Conservation (phyloP, 2,888 invertebrate species). For the Stenolophus ochropezus region DNA sequence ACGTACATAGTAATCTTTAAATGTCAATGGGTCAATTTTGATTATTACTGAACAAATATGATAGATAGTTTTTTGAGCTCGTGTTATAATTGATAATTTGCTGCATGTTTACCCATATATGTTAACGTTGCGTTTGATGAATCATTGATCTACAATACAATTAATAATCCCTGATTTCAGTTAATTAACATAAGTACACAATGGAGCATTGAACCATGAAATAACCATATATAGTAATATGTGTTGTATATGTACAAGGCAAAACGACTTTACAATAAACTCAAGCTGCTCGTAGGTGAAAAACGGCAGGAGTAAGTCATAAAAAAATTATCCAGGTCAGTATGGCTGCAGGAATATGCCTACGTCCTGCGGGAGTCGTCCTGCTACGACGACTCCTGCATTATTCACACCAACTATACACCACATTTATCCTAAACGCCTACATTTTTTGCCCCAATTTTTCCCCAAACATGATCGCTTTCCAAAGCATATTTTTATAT, state of each 20-base stretch:
- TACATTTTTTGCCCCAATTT: neutral
- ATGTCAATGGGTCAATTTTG: too few relatives aligned
- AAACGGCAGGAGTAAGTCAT: conserved; percentile 42
- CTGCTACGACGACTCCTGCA: neutral
- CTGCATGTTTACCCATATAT: neutral
- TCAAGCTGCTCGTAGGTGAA: neutral
- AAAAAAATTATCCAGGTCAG: conserved; percentile 55
- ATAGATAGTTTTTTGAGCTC: too few relatives aligned
- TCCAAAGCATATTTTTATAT: too few relatives aligned
- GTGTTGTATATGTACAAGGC: neutral
- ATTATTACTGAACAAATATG: too few relatives aligned
- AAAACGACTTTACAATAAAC: neutral
- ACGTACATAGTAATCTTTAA: too few relatives aligned
- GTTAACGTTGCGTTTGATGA: neutral
- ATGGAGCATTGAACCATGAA: neutral
- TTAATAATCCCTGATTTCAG: neutral
- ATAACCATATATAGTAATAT: neutral
- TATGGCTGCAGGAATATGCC: neutral
- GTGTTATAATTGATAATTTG: too few relatives aligned
- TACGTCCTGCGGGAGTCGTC: neutral
- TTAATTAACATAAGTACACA: neutral
- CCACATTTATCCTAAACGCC: neutral
- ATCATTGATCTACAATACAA: neutral
- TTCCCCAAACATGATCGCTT: too few relatives aligned
- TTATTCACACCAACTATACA: neutral